A percentile compares a stretch with the other conserved stretches of the same genome.
Conservation (phyloP, 2,888 invertebrate genomes). For the Dorcus hopei region DNA sequence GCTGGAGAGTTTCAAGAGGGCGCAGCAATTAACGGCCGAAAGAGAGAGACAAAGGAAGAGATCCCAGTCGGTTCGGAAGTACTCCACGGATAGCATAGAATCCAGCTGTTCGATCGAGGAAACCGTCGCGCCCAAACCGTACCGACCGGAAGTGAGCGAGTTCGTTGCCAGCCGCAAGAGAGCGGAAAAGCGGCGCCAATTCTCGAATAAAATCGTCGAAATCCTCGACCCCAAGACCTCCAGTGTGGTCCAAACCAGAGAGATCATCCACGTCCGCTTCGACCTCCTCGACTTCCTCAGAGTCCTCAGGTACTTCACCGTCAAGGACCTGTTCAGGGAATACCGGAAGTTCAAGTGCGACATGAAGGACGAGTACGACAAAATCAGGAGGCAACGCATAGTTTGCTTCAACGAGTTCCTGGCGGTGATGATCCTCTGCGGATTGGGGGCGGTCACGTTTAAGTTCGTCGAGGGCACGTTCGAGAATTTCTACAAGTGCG, state of each 20-base stretch:
- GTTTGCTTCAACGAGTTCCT: conserved; percentile 67
- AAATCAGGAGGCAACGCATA: conserved; percentile 58
- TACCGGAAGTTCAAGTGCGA: conserved; percentile 61
- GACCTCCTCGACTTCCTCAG: conserved; percentile 32
- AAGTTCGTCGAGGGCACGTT: conserved; percentile 80
- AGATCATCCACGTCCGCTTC: conserved; percentile 29
- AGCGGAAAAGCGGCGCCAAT: neutral
- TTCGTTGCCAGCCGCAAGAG: conserved; percentile 22
- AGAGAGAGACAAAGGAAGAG: conserved; percentile 41
- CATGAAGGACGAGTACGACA: conserved; percentile 55
- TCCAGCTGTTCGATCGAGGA: conserved; percentile 21
- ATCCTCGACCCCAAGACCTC: conserved; percentile 42
- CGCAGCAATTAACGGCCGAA: conserved; percentile 46
- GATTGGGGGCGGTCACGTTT: conserved; percentile 77
- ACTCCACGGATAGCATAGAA: conserved; percentile 32
- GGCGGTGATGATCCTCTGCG: conserved; percentile 69
- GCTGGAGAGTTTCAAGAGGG: conserved; percentile 52
- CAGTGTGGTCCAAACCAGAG: conserved; percentile 37
- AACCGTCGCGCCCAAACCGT: conserved; percentile 25
- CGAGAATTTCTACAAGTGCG: conserved; percentile 84
- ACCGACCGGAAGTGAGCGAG: conserved; percentile 41
- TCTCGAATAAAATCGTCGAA: conserved; percentile 42
- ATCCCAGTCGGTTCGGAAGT: conserved; percentile 27
- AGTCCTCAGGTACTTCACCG: conserved; percentile 45
- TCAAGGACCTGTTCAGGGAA: conserved; percentile 49